A percentile compares a stretch with the other conserved stretches of the same genome.
phyloP scores from a whole-genome alignment of 1,140 invertebrate species.

The Steinernema khuongi region DNA sequence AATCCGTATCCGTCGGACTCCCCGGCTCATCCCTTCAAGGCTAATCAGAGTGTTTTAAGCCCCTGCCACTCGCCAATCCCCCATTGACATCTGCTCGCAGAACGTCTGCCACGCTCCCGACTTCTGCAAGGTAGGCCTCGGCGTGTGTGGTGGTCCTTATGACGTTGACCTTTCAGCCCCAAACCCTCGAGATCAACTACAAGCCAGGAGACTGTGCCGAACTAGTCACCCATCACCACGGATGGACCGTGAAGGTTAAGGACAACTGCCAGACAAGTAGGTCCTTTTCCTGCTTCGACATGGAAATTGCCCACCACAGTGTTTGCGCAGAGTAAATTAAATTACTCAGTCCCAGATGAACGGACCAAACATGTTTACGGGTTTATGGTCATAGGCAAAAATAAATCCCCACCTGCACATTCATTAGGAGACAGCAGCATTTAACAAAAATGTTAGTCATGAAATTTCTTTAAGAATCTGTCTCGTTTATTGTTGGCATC shows the following conservation, averaged over 20 bases:
- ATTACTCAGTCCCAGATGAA: too few relatives aligned
- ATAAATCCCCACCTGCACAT: too few relatives aligned
- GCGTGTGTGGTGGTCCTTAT: background rate
- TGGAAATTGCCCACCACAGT: background rate
- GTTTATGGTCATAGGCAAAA: too few relatives aligned
- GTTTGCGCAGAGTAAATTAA: background rate
- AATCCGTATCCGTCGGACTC: background rate
- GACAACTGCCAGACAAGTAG: slow-evolving; percentile 31
- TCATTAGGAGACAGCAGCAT: too few relatives aligned
- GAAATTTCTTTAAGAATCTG: too few relatives aligned
- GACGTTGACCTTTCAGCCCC: background rate
- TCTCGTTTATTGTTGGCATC: too few relatives aligned
- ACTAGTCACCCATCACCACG: background rate
- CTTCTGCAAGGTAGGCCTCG: slow-evolving; percentile 23
- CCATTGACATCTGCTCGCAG: slow-evolving; percentile 21
- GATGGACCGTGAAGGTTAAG: slow-evolving; percentile 7
- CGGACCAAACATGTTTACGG: too few relatives aligned
- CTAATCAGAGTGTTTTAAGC: background rate
- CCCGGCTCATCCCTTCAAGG: background rate
- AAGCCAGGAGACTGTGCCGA: slow-evolving; percentile 18
- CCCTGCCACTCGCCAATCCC: slow-evolving; percentile 17
- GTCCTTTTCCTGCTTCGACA: background rate
- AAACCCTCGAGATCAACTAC: slow-evolving; percentile 16
- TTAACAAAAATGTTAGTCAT: too few relatives aligned
- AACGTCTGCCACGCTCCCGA: slow-evolving; percentile 19